These are phyloP conservation scores for Ramphastos sulfuratus DNA, from an alignment of 2,113 vertebrate genomes.

Conservation along the genomic window DNA sequence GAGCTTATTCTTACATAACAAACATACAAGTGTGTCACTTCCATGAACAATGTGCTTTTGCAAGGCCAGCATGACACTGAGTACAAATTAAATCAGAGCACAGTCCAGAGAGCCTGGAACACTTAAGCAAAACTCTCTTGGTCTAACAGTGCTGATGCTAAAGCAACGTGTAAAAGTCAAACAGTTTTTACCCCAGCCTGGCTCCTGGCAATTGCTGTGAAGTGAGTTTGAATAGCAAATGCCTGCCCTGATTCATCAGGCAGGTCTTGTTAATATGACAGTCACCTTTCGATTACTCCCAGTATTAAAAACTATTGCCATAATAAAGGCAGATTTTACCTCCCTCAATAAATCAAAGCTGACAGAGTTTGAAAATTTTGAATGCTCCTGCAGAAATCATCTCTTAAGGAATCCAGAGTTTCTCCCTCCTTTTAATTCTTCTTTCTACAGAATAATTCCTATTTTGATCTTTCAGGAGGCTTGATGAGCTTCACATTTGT, in stretches of 20 bases:
- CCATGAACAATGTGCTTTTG: neutral
- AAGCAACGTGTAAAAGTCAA: neutral
- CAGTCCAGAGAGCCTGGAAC: neutral
- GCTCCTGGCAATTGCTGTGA: neutral
- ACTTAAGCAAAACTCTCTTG: neutral
- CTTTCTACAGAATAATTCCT: neutral
- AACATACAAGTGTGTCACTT: neutral
- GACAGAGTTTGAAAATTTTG: neutral
- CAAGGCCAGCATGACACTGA: neutral
- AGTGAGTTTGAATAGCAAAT: neutral
- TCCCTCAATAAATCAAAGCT: neutral
- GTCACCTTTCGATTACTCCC: neutral
- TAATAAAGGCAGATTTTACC: neutral
- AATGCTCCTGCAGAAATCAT: neutral
- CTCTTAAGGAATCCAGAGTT: neutral
- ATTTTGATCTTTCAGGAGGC: neutral
- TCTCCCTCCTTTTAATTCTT: neutral
- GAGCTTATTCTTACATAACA: neutral
- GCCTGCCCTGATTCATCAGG: neutral
- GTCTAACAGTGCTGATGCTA: neutral
- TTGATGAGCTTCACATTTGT: neutral
- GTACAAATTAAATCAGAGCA: neutral
- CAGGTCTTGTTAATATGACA: neutral
- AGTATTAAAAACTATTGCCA: neutral
- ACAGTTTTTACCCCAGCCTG: neutral